Base-by-base conservation (phyloP, 2,113 vertebrate species). In the Isichthys henryi region DNA sequence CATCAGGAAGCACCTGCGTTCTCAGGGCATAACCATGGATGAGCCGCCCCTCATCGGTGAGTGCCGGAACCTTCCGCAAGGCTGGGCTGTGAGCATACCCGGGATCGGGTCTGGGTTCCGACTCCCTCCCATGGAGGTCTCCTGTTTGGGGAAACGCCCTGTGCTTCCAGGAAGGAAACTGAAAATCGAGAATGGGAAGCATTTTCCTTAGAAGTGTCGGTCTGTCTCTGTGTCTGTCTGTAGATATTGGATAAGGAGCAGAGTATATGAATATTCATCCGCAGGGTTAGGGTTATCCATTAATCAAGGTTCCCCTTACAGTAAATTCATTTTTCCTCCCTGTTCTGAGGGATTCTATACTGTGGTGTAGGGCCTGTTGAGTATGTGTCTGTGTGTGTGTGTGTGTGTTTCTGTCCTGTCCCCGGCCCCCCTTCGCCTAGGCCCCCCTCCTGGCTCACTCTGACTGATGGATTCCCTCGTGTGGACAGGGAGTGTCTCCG, bases 1-100 rank as follows among this genome's bases (percentile, higher is more conserved):
- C 95, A 99, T 99, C 95, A 98, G 98, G 96, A 99, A 99, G 96
- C 98, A 99, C 97, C 98, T 99, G 97, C 97, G 97, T 97, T 98
- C 98, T 99, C 98, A 99, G 98, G 98, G 98, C 97, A 99, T 99
- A 95, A 95, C 96, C 94, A 98, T 99, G 98, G 98, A 99, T 7
- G 98, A 99, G 95, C 97, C 98, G 90, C 98, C 98, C 35, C 97
- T 99, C 94, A 99, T 99, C 93, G 98, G 98, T 99, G 93, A 98
- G 97, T 53, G n/a, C 53, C 39, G 11, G 35, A 5, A 17, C 27
- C 27, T 15, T 8, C 5, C 21, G 23, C 23, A 27, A 3, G 23
- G 62, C 19, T 10, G 9, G 46, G n/a, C n/a, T 21, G 21, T 2
- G 9, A 17, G 35, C 35, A 2, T 39, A 9, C 7, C 53, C 1